Evolutionary conservation across 2,888 invertebrate species (phyloP), one percentile per base, ranked within the genome.

Genomic region (Phasia obesa): DNA sequence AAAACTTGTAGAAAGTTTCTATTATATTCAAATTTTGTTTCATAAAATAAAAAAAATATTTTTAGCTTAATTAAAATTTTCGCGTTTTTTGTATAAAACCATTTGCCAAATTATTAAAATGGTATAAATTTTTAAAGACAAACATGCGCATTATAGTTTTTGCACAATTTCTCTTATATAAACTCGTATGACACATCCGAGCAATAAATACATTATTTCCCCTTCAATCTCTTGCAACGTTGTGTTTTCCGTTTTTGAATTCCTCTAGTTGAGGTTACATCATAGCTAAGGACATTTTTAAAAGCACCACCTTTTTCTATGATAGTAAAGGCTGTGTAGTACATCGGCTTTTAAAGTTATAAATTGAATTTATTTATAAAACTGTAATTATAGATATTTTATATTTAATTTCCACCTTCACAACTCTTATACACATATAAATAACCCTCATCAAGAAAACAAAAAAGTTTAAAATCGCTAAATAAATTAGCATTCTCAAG

Each of bases 121-220:
- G 17, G 17, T 17, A 19, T n/a, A 5, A 17, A 4, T 13, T 49
- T n/a, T 23, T 51, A 23, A 77, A 38, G 53, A 42, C 59, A 65
- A 35, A 80, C 84, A 60, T 80, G 79, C 83, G 80, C 80, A 38
- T 19, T 71, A 15, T 2, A 15, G 7, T 17, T 53, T 27, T 2
- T 15, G 27, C 2, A 11, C 4, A 44, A 21, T 31, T 71, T 76
- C 80, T 80, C 80, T 80, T 84, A 64, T 70, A 80, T 76, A 76
- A 71, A 71, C 17, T 76, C 42, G 64, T 38, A 70, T 70, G 73
- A 77, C 57, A 77, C 77, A 71, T 44, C 31, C 38, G 6, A 35
- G 15, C 21, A 35, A 57, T 27, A 73, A 60, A 69, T 64, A 67
- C 19, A 35, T 73, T 73, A 57, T 60, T 23, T 69, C 57, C 13